phyloP scores from a whole-genome alignment of 1,140 invertebrate genomes.

The Hypothenemus hampei region DNA sequence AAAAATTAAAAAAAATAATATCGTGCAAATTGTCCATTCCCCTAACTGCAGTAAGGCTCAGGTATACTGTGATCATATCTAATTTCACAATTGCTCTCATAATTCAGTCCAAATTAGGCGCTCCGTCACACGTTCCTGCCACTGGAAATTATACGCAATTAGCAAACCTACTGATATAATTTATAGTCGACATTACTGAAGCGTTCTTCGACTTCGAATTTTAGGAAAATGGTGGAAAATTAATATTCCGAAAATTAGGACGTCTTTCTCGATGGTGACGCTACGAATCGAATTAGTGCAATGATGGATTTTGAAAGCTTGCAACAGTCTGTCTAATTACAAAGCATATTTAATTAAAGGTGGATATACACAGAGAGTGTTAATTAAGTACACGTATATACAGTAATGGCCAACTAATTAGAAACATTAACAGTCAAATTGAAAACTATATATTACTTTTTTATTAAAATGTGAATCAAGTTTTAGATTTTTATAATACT shows the following conservation, averaged over 20 bases:
- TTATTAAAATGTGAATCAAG: no score
- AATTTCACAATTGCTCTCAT: slow-evolving; percentile 43
- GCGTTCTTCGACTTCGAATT: slow-evolving; percentile 24
- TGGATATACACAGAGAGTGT: no score
- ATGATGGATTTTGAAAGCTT: slow-evolving; percentile 2
- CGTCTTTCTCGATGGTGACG: not conserved
- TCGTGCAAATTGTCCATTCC: slow-evolving; percentile 10
- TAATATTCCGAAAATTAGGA: slow-evolving; percentile 15
- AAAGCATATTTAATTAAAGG: no score
- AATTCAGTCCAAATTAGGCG: slow-evolving; percentile 37
- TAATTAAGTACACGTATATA: no score
- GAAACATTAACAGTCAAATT: no score
- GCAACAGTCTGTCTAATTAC: no score
- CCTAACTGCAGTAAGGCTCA: slow-evolving; percentile 16
- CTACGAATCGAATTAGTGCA: not conserved
- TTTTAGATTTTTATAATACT: no score
- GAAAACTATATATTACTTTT: no score
- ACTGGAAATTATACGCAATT: slow-evolving; percentile 32
- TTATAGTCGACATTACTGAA: slow-evolving; percentile 29
- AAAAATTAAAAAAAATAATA: no score
- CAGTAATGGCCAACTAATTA: no score
- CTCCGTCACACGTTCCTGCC: slow-evolving; percentile 31
- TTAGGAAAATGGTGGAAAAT: slow-evolving; percentile 23
- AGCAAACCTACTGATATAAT: slow-evolving; percentile 33
- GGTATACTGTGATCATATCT: slow-evolving; percentile 35